Evolutionary conservation across 2,888 invertebrate genomes (phyloP).

Genomic region (Hirtodrosophila alboralis): DNA sequence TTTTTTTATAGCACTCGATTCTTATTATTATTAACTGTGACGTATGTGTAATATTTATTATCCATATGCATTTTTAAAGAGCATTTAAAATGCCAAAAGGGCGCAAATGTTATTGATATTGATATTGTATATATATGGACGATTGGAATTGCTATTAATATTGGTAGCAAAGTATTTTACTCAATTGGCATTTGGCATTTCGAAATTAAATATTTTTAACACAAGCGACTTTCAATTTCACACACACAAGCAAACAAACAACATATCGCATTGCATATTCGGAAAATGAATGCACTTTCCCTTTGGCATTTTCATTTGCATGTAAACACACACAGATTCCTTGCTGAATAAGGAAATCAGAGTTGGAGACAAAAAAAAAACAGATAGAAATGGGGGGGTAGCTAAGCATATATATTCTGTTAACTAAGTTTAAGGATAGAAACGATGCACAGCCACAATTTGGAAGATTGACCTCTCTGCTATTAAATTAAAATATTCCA

Average conservation of each 20-base stretch:
- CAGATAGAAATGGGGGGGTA: background rate
- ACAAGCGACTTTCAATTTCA: constrained; percentile 13
- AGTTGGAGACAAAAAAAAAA: background rate
- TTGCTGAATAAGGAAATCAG: background rate
- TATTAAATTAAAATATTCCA: too few species aligned
- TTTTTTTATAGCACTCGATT: too few species aligned
- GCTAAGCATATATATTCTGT: too few species aligned
- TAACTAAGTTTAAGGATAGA: too few species aligned
- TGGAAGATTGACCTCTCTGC: too few species aligned
- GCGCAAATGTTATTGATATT: background rate
- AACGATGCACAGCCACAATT: too few species aligned
- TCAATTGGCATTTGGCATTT: constrained; percentile 5
- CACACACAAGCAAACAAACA: constrained; percentile 10
- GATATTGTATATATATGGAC: constrained; percentile 1
- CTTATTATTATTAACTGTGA: background rate
- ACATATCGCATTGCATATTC: constrained; percentile 3
- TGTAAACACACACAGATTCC: constrained; percentile 20
- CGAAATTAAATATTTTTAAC: constrained; percentile 29
- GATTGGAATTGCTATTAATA: constrained; percentile 1
- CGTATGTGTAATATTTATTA: constrained; percentile 49
- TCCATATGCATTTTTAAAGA: constrained; percentile 9
- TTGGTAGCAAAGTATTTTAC: constrained; percentile 4
- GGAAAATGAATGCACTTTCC: constrained; percentile 23
- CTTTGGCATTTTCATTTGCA: constrained; percentile 47
- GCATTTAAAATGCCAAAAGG: constrained; percentile 12